These are phyloP conservation scores for Pseudochirops cupreus DNA, from an alignment of 2,797 vertebrate genomes.

Conservation along the genomic window DNA sequence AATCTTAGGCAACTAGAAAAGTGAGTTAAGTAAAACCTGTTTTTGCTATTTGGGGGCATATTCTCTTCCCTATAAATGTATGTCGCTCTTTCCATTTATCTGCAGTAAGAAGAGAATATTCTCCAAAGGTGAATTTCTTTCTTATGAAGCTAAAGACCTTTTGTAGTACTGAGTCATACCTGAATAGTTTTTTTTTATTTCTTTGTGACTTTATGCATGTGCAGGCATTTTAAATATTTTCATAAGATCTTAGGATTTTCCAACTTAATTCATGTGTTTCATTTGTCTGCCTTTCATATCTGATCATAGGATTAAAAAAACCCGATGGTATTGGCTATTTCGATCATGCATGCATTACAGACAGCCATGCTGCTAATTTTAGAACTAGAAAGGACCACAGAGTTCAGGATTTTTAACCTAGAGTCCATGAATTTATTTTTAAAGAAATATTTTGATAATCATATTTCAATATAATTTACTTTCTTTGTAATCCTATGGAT, in stretches of 20 bases:
- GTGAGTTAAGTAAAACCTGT: constrained; percentile 78
- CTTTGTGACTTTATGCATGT: constrained; percentile 59
- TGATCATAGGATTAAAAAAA: constrained; percentile 12
- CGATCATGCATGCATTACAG: background rate
- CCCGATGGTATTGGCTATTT: background rate
- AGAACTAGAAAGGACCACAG: background rate
- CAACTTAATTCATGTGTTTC: constrained; percentile 45
- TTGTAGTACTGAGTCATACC: constrained; percentile 72
- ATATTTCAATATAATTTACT: background rate
- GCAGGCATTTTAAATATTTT: constrained; percentile 71
- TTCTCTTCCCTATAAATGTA: constrained; percentile 68
- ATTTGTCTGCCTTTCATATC: constrained; percentile 41
- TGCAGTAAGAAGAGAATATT: constrained; percentile 69
- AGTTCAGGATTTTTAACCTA: background rate
- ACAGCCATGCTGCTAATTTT: background rate
- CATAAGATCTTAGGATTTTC: constrained; percentile 59
- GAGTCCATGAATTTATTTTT: background rate
- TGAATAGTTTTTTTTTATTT: constrained; percentile 49
- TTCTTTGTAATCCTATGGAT: background rate
- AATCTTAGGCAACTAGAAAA: constrained; percentile 83
- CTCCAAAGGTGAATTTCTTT: constrained; percentile 66
- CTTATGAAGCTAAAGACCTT: constrained; percentile 75
- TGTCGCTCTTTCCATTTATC: constrained; percentile 69
- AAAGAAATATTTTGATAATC: background rate
- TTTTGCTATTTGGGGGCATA: constrained; percentile 71